phyloP scores from a whole-genome alignment of 2,797 vertebrate genomes.

The Morus bassanus region DNA sequence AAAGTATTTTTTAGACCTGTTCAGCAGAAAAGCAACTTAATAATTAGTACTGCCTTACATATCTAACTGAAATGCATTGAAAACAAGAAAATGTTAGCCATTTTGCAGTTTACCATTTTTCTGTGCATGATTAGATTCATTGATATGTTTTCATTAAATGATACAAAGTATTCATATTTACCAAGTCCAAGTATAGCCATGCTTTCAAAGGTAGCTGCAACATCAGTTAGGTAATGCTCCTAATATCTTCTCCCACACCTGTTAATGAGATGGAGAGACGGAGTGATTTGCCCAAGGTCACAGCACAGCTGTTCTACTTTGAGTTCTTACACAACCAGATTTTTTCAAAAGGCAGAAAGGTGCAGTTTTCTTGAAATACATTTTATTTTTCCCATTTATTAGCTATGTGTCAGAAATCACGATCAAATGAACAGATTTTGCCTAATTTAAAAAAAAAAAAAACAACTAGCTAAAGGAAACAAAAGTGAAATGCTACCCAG shows the following conservation, averaged over 20 bases:
- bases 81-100: not conserved
- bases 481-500: not conserved
- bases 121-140: not conserved
- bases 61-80: constrained; percentile 1
- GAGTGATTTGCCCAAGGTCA: not conserved
- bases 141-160: not conserved
- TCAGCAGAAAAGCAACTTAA: constrained; percentile 33
- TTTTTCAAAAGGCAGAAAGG: not conserved
- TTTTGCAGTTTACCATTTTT: not conserved
- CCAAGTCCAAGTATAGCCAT: not conserved
- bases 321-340: not conserved
- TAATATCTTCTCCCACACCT: not conserved
- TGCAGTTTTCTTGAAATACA: not conserved
- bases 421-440: not conserved
- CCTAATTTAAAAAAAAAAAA: not conserved
- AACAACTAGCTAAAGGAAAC: not conserved
- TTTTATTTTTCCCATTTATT: not conserved
- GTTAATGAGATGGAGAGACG: not conserved
- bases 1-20: not conserved
- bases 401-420: not conserved
- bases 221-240: not conserved
- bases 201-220: not conserved
- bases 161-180: not conserved
- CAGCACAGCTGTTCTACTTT: not conserved
- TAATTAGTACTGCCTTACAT: not conserved